phyloP scores from a whole-genome alignment of 2,797 vertebrate genomes.

The Rhadinocentrus ornatus region DNA sequence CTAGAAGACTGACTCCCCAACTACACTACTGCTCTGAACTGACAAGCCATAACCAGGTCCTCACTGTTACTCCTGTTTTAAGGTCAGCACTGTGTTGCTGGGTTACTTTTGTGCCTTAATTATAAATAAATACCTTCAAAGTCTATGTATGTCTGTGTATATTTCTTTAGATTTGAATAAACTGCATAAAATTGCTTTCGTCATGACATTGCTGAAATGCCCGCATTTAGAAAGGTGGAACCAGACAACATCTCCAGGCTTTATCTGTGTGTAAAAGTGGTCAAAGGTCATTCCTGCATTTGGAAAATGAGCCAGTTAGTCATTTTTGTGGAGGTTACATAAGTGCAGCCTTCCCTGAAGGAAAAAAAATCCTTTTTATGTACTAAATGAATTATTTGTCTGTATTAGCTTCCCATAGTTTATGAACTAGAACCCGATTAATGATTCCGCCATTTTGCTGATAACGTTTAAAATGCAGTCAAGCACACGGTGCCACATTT shows the following conservation, averaged over 20 bases:
- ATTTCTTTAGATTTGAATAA: not conserved
- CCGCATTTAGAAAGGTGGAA: not conserved
- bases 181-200: not conserved
- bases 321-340: not conserved
- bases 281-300: not conserved
- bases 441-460: too few species aligned
- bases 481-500: too few species aligned
- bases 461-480: too few species aligned
- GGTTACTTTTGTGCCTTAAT: conserved; percentile 68
- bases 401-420: too few species aligned
- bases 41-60: conserved; percentile 49
- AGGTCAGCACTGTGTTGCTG: conserved; percentile 44
- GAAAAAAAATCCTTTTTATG: too few species aligned
- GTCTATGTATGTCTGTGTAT: not conserved
- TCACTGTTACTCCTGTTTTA: conserved; percentile 49
- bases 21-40: conserved; percentile 64
- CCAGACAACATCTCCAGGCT: not conserved
- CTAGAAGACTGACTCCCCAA: conserved; percentile 8
- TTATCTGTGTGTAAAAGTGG: not conserved
- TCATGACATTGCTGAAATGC: not conserved
- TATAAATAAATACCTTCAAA: conserved; percentile 61
- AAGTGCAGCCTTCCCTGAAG: not conserved
- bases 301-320: not conserved
- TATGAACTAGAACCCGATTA: too few species aligned
- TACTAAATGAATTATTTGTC: too few species aligned